Evolutionary conservation across 2,113 vertebrate genomes (phyloP), one percentile per base, ranked within the genome.

Genomic region (Anser brachyrhynchus): DNA sequence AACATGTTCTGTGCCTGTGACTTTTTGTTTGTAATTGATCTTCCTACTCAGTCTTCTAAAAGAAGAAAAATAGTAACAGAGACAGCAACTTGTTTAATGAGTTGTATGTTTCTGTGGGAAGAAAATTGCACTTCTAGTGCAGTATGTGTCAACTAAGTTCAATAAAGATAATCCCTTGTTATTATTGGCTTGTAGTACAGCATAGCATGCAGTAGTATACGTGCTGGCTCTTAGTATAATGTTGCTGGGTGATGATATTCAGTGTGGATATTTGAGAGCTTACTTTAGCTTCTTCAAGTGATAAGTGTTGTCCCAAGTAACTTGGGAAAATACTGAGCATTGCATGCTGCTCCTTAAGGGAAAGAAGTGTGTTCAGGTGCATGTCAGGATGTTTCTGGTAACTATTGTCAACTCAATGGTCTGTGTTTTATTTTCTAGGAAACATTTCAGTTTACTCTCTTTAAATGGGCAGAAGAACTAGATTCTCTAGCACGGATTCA

Each of bases 401-500:
- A 4, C 16, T 70, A 4, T 8, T 21, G 71, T 29, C 23, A 41
- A 10, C 29, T 84, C 23, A 52, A 4, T 73, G 29, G 12, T 84
- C 4, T 49, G 0, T 92, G 4, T 52, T 94, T 94, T 77, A 23
- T 94, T 92, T 70, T 88, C 58, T 93, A 99, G 99, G 99, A 99
- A 58, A 99, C 98, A 4, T 99, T 99, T 97, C 98, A 99, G 89
- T 99, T 98, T 94, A 99, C 99, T 3, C 99, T 99, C 9, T 98
- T 99, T 78, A 99, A 98, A 92, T 99, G 99, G 99, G 98, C 99
- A 15, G 99, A 99, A 84, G 99, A 99, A 85, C 98, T 99, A 55
- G 98, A 99, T 97, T 98, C 99, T 52, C 96, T 99, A 80, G 98
- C 96, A 72, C 98, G 99, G 43, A 97, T 98, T 88, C 99, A 99